Conservation (phyloP, 2,888 invertebrate species). For the Polia nebulosa region DNA sequence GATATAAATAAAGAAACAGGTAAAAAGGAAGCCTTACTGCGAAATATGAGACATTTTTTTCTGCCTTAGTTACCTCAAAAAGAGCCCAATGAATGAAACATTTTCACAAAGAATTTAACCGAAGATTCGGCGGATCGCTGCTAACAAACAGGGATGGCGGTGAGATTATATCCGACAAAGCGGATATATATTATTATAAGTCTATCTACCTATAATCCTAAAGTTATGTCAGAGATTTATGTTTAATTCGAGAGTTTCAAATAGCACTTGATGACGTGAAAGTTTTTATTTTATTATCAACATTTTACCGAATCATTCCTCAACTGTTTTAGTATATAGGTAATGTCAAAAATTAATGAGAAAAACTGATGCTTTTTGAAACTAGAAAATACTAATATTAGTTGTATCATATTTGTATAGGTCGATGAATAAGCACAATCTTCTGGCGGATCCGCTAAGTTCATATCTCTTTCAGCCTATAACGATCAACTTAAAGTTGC, state of each 20-base stretch:
- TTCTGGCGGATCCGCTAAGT: conserved; percentile 31
- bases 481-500: conserved; percentile 31
- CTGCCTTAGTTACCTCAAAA: conserved; percentile 52
- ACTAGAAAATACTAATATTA: too few species aligned
- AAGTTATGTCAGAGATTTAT: neutral
- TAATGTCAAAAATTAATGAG: too few species aligned
- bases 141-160: conserved; percentile 41
- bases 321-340: too few species aligned
- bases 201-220: neutral
- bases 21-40: conserved; percentile 1
- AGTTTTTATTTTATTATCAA: too few species aligned
- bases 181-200: conserved; percentile 1
- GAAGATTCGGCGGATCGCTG: conserved; percentile 43
- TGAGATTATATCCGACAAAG: conserved; percentile 23
- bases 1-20: conserved; percentile 8
- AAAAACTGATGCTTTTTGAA: too few species aligned
- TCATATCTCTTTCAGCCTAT: conserved; percentile 51
- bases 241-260: neutral
- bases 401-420: too few species aligned
- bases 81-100: conserved; percentile 59
- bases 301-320: too few species aligned
- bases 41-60: conserved; percentile 44
- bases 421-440: too few species aligned
- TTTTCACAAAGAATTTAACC: conserved; percentile 59
- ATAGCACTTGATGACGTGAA: neutral